Evolutionary conservation across 1,140 invertebrate species (phyloP), one percentile per base, ranked within the genome.

Genomic region (Sarcophaga peregrina): DNA sequence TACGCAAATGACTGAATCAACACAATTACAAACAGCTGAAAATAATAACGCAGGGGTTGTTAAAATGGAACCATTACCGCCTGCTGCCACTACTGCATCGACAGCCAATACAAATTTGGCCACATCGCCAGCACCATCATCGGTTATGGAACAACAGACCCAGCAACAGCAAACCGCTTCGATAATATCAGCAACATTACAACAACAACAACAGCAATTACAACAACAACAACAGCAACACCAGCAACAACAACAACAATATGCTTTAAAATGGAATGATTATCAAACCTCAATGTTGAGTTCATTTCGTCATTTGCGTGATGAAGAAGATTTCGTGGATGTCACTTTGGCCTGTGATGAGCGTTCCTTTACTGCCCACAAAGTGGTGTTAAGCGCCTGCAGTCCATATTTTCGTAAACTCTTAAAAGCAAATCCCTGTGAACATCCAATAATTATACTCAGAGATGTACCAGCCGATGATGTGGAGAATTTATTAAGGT

Each of bases 211-310:
- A 82, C 87, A 83, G 83, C 93, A 96, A 91, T 96, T 97, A 92
- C 96, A 97, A 90, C 81, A 82, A 45, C 81, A 82, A 52, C 62
- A 68, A 5, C 54, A 58, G 17, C 80, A 68, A 73, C 84, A 85
- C 10, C 88, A 86, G 80, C 83, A 85, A 82, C 87, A 83, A 84
- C 93, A 96, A 91, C 96, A 98, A 92, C 96, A 97, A 90, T 98
- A 97, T 91, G 96, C 96, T 90, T 93, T 98, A 87, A 94, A 96
- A 88, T 98, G 97, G 97, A 97, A 97, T 91, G 96, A 97, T 91
- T 97, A 96, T 92, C 96, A 97, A 90, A 94, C 95, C 82, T 96
- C 95, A 86, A 96, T 98, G 89, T 93, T 97, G 82, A 96, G 93
- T 82, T 96, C 96, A 78, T 97, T 97, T 91, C 93, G 96, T 82